Evolutionary conservation across 2,888 invertebrate genomes (phyloP).

Genomic region (Scaptomyza flava): DNA sequence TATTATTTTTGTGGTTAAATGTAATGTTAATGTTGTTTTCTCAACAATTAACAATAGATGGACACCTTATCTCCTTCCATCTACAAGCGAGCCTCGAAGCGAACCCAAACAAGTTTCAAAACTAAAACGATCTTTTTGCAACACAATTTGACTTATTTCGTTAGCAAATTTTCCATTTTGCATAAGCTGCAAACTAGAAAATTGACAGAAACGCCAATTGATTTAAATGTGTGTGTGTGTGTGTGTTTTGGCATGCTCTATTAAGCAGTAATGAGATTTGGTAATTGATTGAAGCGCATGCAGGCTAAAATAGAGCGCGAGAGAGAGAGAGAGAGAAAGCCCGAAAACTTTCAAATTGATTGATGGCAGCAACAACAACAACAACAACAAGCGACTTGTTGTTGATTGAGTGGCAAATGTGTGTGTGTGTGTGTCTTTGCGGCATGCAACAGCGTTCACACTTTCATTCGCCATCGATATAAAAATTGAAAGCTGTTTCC

Average conservation of each 20-base stretch:
- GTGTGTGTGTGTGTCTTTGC: not conserved
- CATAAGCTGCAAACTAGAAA: slow-evolving; percentile 37
- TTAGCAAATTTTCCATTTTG: slow-evolving; percentile 41
- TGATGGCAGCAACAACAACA: slow-evolving; percentile 41
- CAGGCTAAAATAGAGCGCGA: slow-evolving; percentile 35
- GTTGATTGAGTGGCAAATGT: slow-evolving; percentile 32
- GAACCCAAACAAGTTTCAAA: no score
- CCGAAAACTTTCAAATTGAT: slow-evolving; percentile 59
- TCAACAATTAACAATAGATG: no score
- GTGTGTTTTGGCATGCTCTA: slow-evolving; percentile 62
- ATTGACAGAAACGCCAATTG: slow-evolving; percentile 17
- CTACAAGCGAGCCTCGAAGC: no score
- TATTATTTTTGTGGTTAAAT: no score
- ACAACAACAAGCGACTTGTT: slow-evolving; percentile 9
- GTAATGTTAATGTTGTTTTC: no score
- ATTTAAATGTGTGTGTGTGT: not conserved
- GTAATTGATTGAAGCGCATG: slow-evolving; percentile 72
- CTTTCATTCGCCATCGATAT: not conserved
- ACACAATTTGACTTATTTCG: slow-evolving; percentile 50
- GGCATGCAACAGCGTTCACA: slow-evolving; percentile 40
- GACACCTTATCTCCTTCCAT: no score
- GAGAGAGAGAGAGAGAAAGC: slow-evolving; percentile 26
- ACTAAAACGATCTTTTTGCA: slow-evolving; percentile 12
- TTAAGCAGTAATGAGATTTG: slow-evolving; percentile 78
- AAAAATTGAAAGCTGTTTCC: slow-evolving; percentile 2